phyloP scores from a whole-genome alignment of 2,888 invertebrate genomes.

The Mythimna vitellina region DNA sequence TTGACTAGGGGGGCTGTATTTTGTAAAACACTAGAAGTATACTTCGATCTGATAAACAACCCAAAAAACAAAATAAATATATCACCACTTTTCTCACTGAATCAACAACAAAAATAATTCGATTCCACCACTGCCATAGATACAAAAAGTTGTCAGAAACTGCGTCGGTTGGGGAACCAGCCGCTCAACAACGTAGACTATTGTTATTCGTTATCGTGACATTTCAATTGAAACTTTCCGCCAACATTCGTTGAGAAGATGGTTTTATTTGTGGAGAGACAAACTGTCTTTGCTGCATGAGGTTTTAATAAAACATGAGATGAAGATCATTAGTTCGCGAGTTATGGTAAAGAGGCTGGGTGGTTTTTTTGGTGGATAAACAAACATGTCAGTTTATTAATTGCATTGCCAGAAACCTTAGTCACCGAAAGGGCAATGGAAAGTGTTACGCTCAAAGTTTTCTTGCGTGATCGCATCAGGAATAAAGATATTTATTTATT shows the following conservation, averaged over 20 bases:
- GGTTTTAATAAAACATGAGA: constrained; percentile 62
- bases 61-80: constrained; percentile 3
- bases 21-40: too few species aligned
- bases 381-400: too few species aligned
- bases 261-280: constrained; percentile 51
- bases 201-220: constrained; percentile 75
- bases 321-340: constrained; percentile 41
- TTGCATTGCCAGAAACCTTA: too few species aligned
- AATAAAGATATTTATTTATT: too few species aligned
- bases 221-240: constrained; percentile 75
- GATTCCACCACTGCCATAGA: constrained; percentile 22
- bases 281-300: constrained; percentile 53
- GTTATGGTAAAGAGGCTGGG: constrained; percentile 17
- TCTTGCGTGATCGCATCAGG: too few species aligned
- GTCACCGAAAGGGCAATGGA: too few species aligned
- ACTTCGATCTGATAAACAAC: too few species aligned
- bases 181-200: constrained; percentile 54
- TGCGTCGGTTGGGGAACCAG: constrained; percentile 39
- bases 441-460: too few species aligned
- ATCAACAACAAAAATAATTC: constrained; percentile 50
- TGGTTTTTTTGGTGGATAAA: too few species aligned
- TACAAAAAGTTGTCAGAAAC: constrained; percentile 55
- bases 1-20: too few species aligned
- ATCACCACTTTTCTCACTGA: constrained; percentile 16
- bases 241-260: constrained; percentile 54